Base-by-base conservation (phyloP, 2,888 invertebrate species). In the Drosophila colorata region DNA sequence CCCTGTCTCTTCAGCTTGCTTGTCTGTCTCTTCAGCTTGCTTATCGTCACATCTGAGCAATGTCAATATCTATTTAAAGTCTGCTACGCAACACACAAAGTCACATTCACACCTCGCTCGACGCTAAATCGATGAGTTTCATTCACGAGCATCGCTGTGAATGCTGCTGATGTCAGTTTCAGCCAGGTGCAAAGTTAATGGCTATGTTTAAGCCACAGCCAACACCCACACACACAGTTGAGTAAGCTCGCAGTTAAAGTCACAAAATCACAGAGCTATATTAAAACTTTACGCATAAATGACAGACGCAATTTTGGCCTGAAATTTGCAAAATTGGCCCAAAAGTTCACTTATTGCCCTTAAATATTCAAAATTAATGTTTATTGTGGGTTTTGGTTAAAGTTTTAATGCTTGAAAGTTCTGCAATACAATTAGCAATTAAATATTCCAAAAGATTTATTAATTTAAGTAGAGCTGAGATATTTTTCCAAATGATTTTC, bases 51-150 rank as follows among this genome's bases (percentile, higher is more conserved):
- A 35, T 44, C 47, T 48, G 25, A 14, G 47, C 48, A 83, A 75
- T 79, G 80, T 74, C 80, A 78, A 71, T 80, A 78, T 75, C 64
- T 78, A 71, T 84, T 76, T 77, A 65, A 69, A 74, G 70, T 56
- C 58, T 51, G 53, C 23, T 53, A n/a, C 49, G 31, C 46, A n/a
- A n/a, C 38, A 5, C 35, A 57, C 47, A 57, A 56, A 76, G 74
- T 72, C 78, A 79, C 44, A 58, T 79, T 79, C 74, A 76, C 78
- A 79, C 79, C 68, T 73, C 35, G 47, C 51, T 41, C 59, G 68
- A 33, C 69, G 72, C 65, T 74, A 75, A 78, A 72, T 78, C 60
- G 56, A 74, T 75, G 72, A 69, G 57, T 43, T 72, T 64, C 65
- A 78, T 52, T 66, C 46, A 44, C 31, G 52, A 52, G 33, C 53